Evolutionary conservation across 2,888 invertebrate genomes (phyloP).

Genomic region (Graphium colonna): DNA sequence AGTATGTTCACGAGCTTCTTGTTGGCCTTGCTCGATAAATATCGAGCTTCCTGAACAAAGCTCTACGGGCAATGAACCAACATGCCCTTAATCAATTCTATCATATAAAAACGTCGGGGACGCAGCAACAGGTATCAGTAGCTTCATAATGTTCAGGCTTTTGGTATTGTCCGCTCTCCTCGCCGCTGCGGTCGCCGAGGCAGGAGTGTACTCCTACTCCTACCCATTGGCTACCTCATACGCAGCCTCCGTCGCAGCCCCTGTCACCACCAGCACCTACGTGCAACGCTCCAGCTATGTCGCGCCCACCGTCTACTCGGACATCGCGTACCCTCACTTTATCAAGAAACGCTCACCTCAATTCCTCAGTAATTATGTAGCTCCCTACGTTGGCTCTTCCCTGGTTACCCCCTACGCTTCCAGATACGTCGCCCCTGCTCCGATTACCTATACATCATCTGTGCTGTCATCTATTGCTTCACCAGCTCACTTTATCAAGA

Average conservation of each 20-base stretch:
- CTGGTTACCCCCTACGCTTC: conserved; percentile 26
- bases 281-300: conserved; percentile 30
- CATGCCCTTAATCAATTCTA: not conserved
- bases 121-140: conserved; percentile 27
- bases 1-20: not conserved
- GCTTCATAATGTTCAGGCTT: conserved; percentile 37
- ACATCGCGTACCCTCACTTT: conserved; percentile 33
- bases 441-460: conserved; percentile 13
- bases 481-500: conserved; percentile 22
- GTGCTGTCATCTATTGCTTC: conserved; percentile 9
- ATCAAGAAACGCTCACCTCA: conserved; percentile 62
- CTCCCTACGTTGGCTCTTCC: conserved; percentile 27
- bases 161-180: conserved; percentile 71
- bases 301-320: conserved; percentile 32
- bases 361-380: conserved; percentile 30
- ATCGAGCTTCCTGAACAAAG: conserved; percentile 13
- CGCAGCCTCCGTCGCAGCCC: conserved; percentile 17
- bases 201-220: conserved; percentile 27
- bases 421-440: conserved; percentile 1
- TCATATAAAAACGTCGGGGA: conserved; percentile 8
- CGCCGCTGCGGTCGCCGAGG: conserved; percentile 62
- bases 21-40: conserved; percentile 10
- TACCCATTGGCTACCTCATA: conserved; percentile 11
- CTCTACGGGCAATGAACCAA: conserved; percentile 2
- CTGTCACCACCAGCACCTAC: conserved; percentile 27